phyloP scores from a whole-genome alignment of 2,113 vertebrate genomes.

The Tylochromis polylepis region DNA sequence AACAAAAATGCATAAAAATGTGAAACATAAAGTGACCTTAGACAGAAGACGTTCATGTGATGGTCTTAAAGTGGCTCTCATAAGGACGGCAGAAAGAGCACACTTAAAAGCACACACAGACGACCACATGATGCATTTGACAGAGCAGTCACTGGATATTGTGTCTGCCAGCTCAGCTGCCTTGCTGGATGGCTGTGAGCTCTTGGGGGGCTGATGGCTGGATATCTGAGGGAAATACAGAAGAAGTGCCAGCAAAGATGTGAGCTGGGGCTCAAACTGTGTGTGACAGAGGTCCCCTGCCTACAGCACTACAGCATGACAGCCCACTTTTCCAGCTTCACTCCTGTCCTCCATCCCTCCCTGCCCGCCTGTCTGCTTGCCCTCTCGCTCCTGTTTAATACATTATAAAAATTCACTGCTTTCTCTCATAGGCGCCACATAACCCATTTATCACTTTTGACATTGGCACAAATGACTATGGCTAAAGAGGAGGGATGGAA shows the following conservation, averaged over 20 bases:
- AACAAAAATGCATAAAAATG: not conserved
- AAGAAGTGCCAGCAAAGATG: slow-evolving; percentile 45
- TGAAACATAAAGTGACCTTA: not conserved
- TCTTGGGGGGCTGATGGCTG: slow-evolving; percentile 34
- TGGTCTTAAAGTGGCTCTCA: not conserved
- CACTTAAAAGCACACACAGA: not conserved
- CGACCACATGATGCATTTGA: not conserved
- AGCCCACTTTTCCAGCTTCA: slow-evolving; percentile 27
- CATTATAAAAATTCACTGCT: slow-evolving; percentile 54
- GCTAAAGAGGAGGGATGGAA: slow-evolving; percentile 65
- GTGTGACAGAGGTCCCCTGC: slow-evolving; percentile 46
- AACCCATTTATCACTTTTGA: slow-evolving; percentile 70
- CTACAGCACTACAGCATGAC: slow-evolving; percentile 34
- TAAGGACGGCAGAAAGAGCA: not conserved
- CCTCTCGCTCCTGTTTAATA: slow-evolving; percentile 51
- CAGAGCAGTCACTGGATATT: slow-evolving; percentile 20
- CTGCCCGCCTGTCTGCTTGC: not conserved
- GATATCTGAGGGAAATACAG: slow-evolving; percentile 49
- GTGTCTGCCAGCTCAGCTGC: slow-evolving; percentile 35
- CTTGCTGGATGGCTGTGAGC: slow-evolving; percentile 32
- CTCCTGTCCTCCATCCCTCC: not conserved
- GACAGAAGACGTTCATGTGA: not conserved
- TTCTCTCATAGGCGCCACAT: slow-evolving; percentile 39
- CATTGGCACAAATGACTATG: slow-evolving; percentile 65
- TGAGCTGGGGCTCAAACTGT: slow-evolving; percentile 32